phyloP scores from a whole-genome alignment of 2,888 invertebrate species.

The Iselma pallidipennis region DNA sequence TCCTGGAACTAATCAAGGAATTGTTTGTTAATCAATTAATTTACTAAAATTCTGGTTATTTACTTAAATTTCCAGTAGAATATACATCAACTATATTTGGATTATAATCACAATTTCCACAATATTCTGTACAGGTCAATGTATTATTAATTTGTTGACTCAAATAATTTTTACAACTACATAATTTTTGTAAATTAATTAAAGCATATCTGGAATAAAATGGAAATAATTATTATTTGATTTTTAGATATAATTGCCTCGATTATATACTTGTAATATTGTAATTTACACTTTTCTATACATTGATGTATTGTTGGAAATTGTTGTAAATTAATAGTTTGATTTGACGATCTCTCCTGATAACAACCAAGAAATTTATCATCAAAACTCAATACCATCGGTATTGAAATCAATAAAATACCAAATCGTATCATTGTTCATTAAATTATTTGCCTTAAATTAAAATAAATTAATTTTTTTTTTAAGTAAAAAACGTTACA shows the following conservation, averaged over 20 bases:
- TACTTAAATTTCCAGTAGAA: conserved; percentile 42
- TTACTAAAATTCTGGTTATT: background rate
- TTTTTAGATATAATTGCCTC: background rate
- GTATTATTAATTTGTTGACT: conserved; percentile 41
- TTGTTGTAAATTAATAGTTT: conserved; percentile 53
- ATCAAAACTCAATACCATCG: background rate
- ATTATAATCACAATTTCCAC: conserved; percentile 35
- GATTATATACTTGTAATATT: conserved; percentile 12
- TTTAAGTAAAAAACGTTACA: too few species aligned
- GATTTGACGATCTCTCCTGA: background rate
- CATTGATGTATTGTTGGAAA: conserved; percentile 11
- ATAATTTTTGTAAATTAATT: conserved; percentile 35
- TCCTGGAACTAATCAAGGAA: conserved; percentile 61
- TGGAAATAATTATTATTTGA: background rate
- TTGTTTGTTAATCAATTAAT: background rate
- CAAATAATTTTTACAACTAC: conserved; percentile 46
- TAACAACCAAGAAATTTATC: background rate
- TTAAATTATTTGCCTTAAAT: too few species aligned
- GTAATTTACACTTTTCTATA: conserved; percentile 8
- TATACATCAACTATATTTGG: conserved; percentile 41
- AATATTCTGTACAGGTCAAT: conserved; percentile 31
- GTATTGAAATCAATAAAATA: background rate
- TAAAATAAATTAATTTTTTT: too few species aligned
- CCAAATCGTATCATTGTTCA: background rate
- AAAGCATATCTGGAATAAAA: conserved; percentile 41